Conservation (phyloP, 2,888 invertebrate genomes). For the Lasioglossum leucozonium region DNA sequence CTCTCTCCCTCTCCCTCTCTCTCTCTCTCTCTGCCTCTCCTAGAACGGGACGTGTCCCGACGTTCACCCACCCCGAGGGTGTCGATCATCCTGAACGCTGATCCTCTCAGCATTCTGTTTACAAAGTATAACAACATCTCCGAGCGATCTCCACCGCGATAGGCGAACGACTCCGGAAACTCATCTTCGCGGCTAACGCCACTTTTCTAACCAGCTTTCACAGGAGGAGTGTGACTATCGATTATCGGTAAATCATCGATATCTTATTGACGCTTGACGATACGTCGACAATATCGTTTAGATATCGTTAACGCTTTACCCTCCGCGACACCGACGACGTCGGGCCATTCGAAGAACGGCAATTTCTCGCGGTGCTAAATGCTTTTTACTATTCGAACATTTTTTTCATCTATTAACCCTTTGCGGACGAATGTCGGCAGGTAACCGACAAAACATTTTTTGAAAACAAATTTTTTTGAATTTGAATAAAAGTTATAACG, state of each 20-base stretch:
- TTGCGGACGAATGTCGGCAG: no score
- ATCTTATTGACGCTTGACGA: neutral
- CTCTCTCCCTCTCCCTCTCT: neutral
- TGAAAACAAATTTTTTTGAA: no score
- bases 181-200: neutral
- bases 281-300: neutral
- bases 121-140: constrained; percentile 13
- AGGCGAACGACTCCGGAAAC: neutral
- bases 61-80: constrained; percentile 3
- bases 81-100: constrained; percentile 27
- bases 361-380: neutral
- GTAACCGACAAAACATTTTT: no score
- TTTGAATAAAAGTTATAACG: no score
- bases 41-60: constrained; percentile 34
- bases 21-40: neutral
- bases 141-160: constrained; percentile 2
- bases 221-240: neutral
- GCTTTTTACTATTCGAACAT: no score
- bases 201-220: neutral
- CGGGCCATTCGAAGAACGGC: neutral
- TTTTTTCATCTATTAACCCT: no score
- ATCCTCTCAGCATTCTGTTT: constrained; percentile 29
- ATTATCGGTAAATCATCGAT: neutral
- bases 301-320: neutral
- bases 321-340: no score